Evolutionary conservation across 2,113 vertebrate genomes (phyloP).

Genomic region (Corydoras sp.): DNA sequence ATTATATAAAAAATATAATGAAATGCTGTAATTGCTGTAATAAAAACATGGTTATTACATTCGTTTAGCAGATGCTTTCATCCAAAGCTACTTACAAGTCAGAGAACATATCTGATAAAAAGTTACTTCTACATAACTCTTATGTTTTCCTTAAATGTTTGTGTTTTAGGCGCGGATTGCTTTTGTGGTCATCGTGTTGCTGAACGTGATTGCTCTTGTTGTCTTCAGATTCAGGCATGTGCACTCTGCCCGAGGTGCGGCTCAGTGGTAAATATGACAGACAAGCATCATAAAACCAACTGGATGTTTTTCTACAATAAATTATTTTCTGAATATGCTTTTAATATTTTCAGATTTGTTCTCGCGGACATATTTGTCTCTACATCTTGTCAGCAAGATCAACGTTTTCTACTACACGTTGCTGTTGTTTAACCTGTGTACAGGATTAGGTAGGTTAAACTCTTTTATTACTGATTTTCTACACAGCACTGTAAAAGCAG

Average conservation of each 20-base stretch:
- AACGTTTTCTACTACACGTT: constrained; percentile 79
- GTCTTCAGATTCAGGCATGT: constrained; percentile 69
- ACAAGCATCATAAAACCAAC: neutral
- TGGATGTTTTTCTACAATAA: neutral
- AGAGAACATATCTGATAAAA: neutral
- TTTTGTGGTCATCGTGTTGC: constrained; percentile 69
- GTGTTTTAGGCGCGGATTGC: constrained; percentile 64
- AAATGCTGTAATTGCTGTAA: neutral
- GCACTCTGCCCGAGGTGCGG: constrained; percentile 74
- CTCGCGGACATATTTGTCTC: constrained; percentile 66
- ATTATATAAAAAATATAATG: neutral
- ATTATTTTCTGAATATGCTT: neutral
- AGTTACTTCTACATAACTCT: neutral
- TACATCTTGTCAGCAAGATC: constrained; percentile 82
- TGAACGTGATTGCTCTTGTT: constrained; percentile 74
- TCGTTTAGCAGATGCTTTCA: no score
- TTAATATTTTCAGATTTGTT: constrained; percentile 59
- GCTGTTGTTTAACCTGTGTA: constrained; percentile 83
- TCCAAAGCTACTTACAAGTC: no score
- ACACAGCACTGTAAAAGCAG: no score
- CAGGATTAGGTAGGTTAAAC: constrained; percentile 77
- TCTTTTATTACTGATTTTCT: neutral
- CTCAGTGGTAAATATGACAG: constrained; percentile 26
- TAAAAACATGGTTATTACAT: neutral
- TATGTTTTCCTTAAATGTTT: constrained; percentile 16